phyloP scores from a whole-genome alignment of 1,140 invertebrate genomes.

The Drosophila simulans region DNA sequence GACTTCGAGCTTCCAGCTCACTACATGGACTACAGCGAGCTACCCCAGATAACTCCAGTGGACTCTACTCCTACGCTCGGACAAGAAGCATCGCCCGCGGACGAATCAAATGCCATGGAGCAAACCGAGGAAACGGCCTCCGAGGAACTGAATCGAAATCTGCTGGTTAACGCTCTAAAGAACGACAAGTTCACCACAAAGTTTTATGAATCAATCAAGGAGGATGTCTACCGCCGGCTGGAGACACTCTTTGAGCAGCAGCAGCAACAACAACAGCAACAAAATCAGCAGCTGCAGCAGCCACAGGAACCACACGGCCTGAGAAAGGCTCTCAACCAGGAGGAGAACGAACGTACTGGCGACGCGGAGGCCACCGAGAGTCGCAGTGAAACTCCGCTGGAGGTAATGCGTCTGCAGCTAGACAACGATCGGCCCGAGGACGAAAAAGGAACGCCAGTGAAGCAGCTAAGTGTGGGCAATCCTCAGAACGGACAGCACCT shows the following conservation, averaged over 20 bases:
- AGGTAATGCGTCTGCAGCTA: slow-evolving; percentile 22
- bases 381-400: slow-evolving; percentile 57
- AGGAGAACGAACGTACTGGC: background rate
- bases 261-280: slow-evolving; percentile 85
- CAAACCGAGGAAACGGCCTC: slow-evolving; percentile 76
- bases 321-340: slow-evolving; percentile 62
- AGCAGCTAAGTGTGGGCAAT: slow-evolving; percentile 11
- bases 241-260: slow-evolving; percentile 89
- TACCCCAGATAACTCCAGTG: slow-evolving; percentile 19
- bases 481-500: slow-evolving; percentile 15
- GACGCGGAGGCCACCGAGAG: slow-evolving; percentile 64
- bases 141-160: slow-evolving; percentile 80
- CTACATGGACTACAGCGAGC: slow-evolving; percentile 55
- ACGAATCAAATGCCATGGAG: slow-evolving; percentile 63
- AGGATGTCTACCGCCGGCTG: slow-evolving; percentile 89
- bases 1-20: slow-evolving; percentile 66
- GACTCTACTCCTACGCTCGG: slow-evolving; percentile 38
- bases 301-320: slow-evolving; percentile 82
- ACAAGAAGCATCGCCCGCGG: slow-evolving; percentile 37
- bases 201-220: slow-evolving; percentile 88
- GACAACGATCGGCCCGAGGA: slow-evolving; percentile 69
- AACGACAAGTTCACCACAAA: slow-evolving; percentile 86
- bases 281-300: slow-evolving; percentile 28
- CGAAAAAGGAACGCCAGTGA: slow-evolving; percentile 36
- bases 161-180: slow-evolving; percentile 79